Evolutionary conservation across 2,888 invertebrate genomes (phyloP).

Genomic region (Trissolcus japonicus): DNA sequence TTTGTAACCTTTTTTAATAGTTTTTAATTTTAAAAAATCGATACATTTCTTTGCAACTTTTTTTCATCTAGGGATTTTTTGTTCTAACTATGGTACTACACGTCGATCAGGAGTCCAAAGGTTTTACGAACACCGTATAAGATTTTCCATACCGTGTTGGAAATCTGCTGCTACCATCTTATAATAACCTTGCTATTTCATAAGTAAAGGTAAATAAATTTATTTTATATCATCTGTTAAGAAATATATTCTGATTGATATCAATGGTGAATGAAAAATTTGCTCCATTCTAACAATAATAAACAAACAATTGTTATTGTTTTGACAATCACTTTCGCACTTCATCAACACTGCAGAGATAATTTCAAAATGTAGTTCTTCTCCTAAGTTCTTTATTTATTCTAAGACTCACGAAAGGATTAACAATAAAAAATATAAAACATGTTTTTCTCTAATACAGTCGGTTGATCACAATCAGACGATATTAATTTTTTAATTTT

Average conservation of each 20-base stretch:
- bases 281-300: no score
- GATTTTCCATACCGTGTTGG: slow-evolving; percentile 13
- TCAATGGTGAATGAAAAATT: not conserved
- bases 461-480: no score
- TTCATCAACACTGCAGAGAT: no score
- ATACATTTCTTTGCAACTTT: not conserved
- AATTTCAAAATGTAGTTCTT: no score
- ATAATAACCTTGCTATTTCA: slow-evolving; percentile 36
- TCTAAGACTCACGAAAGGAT: no score
- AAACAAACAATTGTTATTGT: no score
- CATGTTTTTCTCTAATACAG: no score
- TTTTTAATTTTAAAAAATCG: not conserved
- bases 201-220: slow-evolving; percentile 40
- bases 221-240: slow-evolving; percentile 15
- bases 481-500: no score
- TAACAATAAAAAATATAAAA: no score
- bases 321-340: no score
- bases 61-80: slow-evolving; percentile 10
- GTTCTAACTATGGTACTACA: slow-evolving; percentile 7
- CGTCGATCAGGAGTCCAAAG: not conserved
- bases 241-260: not conserved
- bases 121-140: slow-evolving; percentile 22
- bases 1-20: no score
- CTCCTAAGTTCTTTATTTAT: no score
- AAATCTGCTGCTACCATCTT: slow-evolving; percentile 44